A percentile compares a stretch with the other conserved stretches of the same genome.
These are phyloP conservation scores for Candoia aspera DNA, from an alignment of 2,113 vertebrate species.

Conservation along the genomic window DNA sequence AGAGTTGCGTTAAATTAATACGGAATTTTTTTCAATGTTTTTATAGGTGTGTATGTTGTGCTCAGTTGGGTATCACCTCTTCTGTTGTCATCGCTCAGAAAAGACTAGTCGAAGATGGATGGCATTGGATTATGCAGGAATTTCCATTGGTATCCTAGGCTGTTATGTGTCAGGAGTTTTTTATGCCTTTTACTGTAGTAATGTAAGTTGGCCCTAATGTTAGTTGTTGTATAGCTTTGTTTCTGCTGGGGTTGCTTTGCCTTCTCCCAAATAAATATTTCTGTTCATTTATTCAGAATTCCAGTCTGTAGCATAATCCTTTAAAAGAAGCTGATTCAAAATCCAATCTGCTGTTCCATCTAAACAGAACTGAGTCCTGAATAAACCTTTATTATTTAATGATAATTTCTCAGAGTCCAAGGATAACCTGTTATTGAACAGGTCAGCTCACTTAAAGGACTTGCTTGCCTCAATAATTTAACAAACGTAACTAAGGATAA, in stretches of 20 bases:
- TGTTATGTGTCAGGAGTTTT: conserved; percentile 95
- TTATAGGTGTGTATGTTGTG: conserved; percentile 92
- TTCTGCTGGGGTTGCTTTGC: not conserved
- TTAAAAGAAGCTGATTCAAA: not conserved
- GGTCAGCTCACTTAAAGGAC: too few relatives aligned
- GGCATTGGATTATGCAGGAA: conserved; percentile 91
- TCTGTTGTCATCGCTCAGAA: conserved; percentile 94
- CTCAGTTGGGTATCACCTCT: conserved; percentile 92
- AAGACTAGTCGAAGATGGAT: conserved; percentile 95
- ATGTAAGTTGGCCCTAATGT: conserved; percentile 74
- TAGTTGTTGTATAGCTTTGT: not conserved
- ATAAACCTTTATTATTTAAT: not conserved
- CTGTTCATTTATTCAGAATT: not conserved
- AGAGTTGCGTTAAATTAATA: not conserved
- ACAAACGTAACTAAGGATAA: not conserved
- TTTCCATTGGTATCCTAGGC: conserved; percentile 93
- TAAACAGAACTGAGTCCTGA: not conserved
- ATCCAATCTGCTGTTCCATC: not conserved
- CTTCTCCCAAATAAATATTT: not conserved
- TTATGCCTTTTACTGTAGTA: conserved; percentile 96
- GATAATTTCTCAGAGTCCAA: not conserved
- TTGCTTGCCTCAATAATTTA: not conserved
- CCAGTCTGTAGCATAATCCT: not conserved
- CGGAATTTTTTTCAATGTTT: not conserved
- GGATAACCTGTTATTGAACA: not conserved